A percentile compares a stretch with the other conserved stretches of the same genome.
Evolutionary conservation across 2,888 invertebrate species (phyloP).

Genomic region (Dasypolia templi): DNA sequence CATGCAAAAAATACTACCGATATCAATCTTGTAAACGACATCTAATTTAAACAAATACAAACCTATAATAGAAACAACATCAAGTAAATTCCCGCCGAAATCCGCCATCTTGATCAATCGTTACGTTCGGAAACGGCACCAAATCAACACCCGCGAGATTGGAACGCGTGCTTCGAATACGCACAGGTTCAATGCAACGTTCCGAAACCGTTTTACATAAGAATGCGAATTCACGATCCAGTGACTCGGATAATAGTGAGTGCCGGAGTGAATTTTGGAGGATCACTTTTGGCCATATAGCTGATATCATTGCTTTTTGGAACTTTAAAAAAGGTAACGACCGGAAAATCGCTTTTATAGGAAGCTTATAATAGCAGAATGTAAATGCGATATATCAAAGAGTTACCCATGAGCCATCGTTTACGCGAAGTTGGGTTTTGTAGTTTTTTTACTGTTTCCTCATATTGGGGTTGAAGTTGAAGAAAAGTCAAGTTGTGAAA

Average conservation of each 20-base stretch:
- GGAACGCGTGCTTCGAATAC: constrained; percentile 86
- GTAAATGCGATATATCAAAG: constrained; percentile 61
- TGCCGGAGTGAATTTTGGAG: constrained; percentile 76
- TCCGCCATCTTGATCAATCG: constrained; percentile 81
- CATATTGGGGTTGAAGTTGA: constrained; percentile 8
- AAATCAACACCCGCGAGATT: constrained; percentile 84
- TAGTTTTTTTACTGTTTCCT: constrained; percentile 36
- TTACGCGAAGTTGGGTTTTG: constrained; percentile 45
- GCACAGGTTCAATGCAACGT: constrained; percentile 72
- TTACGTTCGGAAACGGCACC: constrained; percentile 77
- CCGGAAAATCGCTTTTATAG: constrained; percentile 79
- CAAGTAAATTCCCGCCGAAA: constrained; percentile 68
- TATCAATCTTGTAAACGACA: constrained; percentile 57
- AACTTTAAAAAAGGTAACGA: constrained; percentile 75
- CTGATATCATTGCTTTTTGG: constrained; percentile 67
- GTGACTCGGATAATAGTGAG: constrained; percentile 86
- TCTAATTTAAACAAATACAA: constrained; percentile 56
- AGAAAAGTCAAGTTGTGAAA: not conserved
- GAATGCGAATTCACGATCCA: constrained; percentile 85
- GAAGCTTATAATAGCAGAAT: constrained; percentile 54
- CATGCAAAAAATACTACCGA: constrained; percentile 42
- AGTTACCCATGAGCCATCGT: constrained; percentile 41
- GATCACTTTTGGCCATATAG: constrained; percentile 70
- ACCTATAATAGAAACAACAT: constrained; percentile 50
- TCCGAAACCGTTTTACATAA: constrained; percentile 84